phyloP scores from a whole-genome alignment of 2,888 invertebrate genomes.

The Agrochola litura region DNA sequence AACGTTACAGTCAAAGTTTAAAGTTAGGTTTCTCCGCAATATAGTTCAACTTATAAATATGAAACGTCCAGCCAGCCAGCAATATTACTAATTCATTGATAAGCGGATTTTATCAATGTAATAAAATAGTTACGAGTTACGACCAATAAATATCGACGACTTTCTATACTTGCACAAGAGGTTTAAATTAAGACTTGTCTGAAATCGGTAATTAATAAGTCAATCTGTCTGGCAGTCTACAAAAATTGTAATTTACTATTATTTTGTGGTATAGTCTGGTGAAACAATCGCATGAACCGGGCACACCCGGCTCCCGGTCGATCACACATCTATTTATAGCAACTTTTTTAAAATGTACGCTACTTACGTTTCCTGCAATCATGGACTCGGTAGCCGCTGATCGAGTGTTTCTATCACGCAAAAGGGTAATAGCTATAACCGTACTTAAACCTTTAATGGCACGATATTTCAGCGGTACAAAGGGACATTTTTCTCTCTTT shows the following conservation, averaged over 20 bases:
- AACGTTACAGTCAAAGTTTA: too few relatives aligned
- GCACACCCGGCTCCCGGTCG: constrained; percentile 9
- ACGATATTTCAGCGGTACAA: constrained; percentile 44
- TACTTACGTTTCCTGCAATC: constrained; percentile 21
- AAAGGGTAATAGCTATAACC: constrained; percentile 29
- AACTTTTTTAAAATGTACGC: constrained; percentile 21
- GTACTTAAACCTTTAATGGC: constrained; percentile 24
- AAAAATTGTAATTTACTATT: not conserved
- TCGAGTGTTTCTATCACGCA: constrained; percentile 37
- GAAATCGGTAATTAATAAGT: not conserved
- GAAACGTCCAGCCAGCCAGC: not conserved
- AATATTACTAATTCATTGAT: constrained; percentile 22
- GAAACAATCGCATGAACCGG: constrained; percentile 6
- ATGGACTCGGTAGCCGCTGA: constrained; percentile 15
- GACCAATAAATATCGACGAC: constrained; percentile 1
- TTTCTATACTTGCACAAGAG: constrained; percentile 6
- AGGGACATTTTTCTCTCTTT: constrained; percentile 10
- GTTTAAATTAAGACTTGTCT: constrained; percentile 17
- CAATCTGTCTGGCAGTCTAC: not conserved
- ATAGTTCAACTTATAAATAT: constrained; percentile 2
- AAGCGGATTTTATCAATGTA: constrained; percentile 2
- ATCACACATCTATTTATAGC: constrained; percentile 36
- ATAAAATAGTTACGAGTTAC: constrained; percentile 18
- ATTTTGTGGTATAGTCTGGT: not conserved
- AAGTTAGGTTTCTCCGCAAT: not conserved